A percentile compares a stretch with the other conserved stretches of the same genome.
phyloP scores from a whole-genome alignment of 2,888 invertebrate species.

The Trichogramma evanescens region DNA sequence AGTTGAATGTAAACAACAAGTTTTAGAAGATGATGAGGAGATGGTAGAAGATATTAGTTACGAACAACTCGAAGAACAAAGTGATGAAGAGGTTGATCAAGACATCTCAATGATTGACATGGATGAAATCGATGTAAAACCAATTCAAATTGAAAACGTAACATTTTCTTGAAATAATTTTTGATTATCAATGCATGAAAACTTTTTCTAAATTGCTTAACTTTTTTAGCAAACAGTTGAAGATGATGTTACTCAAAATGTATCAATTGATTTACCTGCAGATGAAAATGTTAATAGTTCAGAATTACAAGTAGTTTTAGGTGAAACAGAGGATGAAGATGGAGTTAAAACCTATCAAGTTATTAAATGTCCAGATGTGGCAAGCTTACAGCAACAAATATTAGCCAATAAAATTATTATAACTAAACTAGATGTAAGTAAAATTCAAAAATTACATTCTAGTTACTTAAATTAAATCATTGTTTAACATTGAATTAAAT shows the following conservation, averaged over 20 bases:
- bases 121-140: too few relatives aligned
- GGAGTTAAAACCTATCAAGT: slow-evolving; percentile 2
- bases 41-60: slow-evolving; percentile 20
- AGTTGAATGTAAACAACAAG: slow-evolving; percentile 36
- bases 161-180: too few relatives aligned
- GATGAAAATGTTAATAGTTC: slow-evolving; percentile 31
- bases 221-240: slow-evolving; percentile 23
- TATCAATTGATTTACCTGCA: too few relatives aligned
- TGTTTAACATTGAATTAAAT: too few relatives aligned
- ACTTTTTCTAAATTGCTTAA: too few relatives aligned
- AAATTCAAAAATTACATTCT: too few relatives aligned
- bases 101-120: neutral
- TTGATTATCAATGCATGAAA: too few relatives aligned
- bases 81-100: neutral
- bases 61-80: slow-evolving; percentile 13
- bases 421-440: too few relatives aligned
- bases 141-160: too few relatives aligned
- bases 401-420: neutral
- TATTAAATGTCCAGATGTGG: slow-evolving; percentile 1
- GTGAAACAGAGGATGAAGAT: neutral
- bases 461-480: too few relatives aligned
- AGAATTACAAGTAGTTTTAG: slow-evolving; percentile 37
- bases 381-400: too few relatives aligned
- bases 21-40: slow-evolving; percentile 25
- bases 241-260: too few relatives aligned